These are phyloP conservation scores for Cyphomyrus discorhynchus DNA, from an alignment of 2,113 vertebrate species.

Conservation along the genomic window DNA sequence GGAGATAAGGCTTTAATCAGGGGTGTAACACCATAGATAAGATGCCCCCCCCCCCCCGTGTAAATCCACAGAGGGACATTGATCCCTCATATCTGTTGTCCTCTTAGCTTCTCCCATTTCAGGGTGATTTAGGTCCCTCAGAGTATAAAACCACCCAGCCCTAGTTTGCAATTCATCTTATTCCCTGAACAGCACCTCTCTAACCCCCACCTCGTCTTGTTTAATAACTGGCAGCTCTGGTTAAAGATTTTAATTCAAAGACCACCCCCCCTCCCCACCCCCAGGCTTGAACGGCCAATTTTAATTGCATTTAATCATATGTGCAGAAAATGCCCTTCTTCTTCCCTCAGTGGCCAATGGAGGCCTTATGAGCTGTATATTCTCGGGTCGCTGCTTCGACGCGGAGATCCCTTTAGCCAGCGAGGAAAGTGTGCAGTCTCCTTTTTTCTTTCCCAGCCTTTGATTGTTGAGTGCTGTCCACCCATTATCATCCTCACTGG, in stretches of 20 bases:
- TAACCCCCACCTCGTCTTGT: not conserved
- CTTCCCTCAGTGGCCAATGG: conserved; percentile 36
- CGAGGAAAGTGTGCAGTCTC: conserved; percentile 57
- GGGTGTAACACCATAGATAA: not conserved
- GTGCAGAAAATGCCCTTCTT: conserved; percentile 45
- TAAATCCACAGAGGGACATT: not conserved
- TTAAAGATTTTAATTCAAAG: conserved; percentile 58
- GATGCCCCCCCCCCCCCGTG: not conserved
- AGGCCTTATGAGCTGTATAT: conserved; percentile 45
- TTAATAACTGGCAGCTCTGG: conserved; percentile 52
- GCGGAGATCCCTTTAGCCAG: conserved; percentile 58
- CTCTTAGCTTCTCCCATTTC: not conserved
- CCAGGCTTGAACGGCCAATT: conserved; percentile 29
- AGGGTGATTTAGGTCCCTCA: not conserved
- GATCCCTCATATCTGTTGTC: not conserved
- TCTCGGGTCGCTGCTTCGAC: conserved; percentile 45
- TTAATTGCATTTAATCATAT: conserved; percentile 60
- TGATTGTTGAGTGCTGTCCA: conserved; percentile 58
- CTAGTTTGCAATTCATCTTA: not conserved
- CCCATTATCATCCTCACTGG: conserved; percentile 65
- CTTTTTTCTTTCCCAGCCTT: conserved; percentile 37
- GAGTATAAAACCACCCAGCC: not conserved
- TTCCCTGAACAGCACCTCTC: not conserved
- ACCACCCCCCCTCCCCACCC: not conserved
- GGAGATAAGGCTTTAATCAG: not conserved